Evolutionary conservation across 2,888 invertebrate species (phyloP), one percentile per base, ranked within the genome.

Genomic region (Eumerus sabulonum): DNA sequence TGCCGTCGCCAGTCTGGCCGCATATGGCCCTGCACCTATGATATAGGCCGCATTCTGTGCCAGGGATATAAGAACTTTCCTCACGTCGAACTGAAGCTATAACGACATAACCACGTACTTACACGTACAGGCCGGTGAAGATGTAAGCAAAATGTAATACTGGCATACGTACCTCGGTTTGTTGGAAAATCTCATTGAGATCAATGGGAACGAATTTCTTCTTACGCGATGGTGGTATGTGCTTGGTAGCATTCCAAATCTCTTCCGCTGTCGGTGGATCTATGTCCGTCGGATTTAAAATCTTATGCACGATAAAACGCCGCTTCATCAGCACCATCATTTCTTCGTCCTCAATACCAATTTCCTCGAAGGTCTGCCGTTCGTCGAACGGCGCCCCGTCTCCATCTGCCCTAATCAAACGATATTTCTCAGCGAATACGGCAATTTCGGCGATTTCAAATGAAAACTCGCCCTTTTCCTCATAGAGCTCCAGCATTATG

Each of bases 1-100:
- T 84, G 90, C 88, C 11, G 88, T 87, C 82, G 90, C 90, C 45
- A 91, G 85, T 44, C 90, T 90, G n/a, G 85, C 85, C 1, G 91
- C 90, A 84, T 89, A 90, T 1, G 90, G 89, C 57, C 90, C 90
- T n/a, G 90, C 86, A 45, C 88, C 90, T 72, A 91, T 88, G 36
- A 91, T 87, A 81, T 88, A 90, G 4, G 91, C 90, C 12, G 93
- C 92, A 1, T 91, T 90, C 85, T 92, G 92, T 4, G 93, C 92
- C 63, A 93, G 86, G 0, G 93, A 92, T 59, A 93, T 91, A 16
- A 93, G 88, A 51, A 93, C 93, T 86, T 92, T 92, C n/a, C 92
- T 88, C 40, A 93, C 90, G 87, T 93, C 93, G 82, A 90, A 90
- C 87, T 93, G 92, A 85, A 93, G 92, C 93, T 93, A 82, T 16